A percentile compares a stretch with the other conserved stretches of the same genome.
phyloP scores from a whole-genome alignment of 2,888 invertebrate species.

The Drosophila tripunctata region DNA sequence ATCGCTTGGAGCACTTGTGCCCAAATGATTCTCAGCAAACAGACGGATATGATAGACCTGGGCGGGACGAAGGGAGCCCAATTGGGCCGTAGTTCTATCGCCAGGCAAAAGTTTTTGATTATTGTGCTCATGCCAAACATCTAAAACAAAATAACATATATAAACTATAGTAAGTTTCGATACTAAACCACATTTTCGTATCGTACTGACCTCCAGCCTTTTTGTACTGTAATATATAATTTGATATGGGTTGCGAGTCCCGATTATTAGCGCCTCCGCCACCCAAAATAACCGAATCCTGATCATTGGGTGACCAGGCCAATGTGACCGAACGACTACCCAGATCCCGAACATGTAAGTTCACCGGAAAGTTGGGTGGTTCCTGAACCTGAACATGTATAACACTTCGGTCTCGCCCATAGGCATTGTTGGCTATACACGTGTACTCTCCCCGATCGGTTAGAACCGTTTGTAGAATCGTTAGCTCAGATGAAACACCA shows the following conservation, averaged over 20 bases:
- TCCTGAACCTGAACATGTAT: slow-evolving; percentile 86
- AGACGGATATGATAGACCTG: slow-evolving; percentile 87
- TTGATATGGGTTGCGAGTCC: slow-evolving; percentile 85
- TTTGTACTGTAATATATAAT: slow-evolving; percentile 87
- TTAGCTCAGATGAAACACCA: slow-evolving; percentile 86
- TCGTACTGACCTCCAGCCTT: slow-evolving; percentile 85
- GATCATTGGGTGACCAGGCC: slow-evolving; percentile 86
- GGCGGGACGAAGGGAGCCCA: slow-evolving; percentile 86
- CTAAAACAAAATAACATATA: slow-evolving; percentile 68
- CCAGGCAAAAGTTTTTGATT: slow-evolving; percentile 86
- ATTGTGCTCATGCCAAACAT: slow-evolving; percentile 87
- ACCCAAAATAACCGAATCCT: slow-evolving; percentile 80
- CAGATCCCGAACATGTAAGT: slow-evolving; percentile 86
- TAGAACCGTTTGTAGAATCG: slow-evolving; percentile 85
- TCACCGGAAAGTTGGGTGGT: slow-evolving; percentile 87
- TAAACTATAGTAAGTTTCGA: no score
- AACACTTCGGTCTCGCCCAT: slow-evolving; percentile 86
- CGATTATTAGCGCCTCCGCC: slow-evolving; percentile 74
- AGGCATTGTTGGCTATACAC: slow-evolving; percentile 87
- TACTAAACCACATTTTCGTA: no score
- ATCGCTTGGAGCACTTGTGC: slow-evolving; percentile 87
- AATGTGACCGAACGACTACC: slow-evolving; percentile 86
- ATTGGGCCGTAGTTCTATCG: slow-evolving; percentile 85
- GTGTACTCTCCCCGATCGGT: slow-evolving; percentile 87
- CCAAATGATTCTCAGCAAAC: slow-evolving; percentile 87